Conservation (phyloP, 2,888 invertebrate species). For the Conchocele bisecta region DNA sequence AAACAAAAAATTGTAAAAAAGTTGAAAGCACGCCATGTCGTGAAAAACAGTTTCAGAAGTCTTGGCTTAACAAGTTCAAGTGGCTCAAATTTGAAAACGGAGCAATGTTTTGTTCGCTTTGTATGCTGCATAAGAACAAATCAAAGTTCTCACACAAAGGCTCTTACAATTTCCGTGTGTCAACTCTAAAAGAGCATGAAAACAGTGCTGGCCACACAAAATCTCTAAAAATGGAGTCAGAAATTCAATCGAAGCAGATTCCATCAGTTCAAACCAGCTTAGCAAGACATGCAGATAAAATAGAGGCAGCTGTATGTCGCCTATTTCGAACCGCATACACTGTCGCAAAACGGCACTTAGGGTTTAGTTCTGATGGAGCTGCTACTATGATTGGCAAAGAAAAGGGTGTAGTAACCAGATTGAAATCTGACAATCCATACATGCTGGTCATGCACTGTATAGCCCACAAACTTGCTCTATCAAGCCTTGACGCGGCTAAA, state of each 20-base stretch:
- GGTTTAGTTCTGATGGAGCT: slow-evolving; percentile 38
- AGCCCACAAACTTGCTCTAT: slow-evolving; percentile 31
- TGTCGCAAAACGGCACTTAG: slow-evolving; percentile 30
- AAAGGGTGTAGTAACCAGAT: slow-evolving; percentile 16
- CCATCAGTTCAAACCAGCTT: slow-evolving; percentile 13
- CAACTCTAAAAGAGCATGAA: slow-evolving; percentile 21
- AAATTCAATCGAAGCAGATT: slow-evolving; percentile 19
- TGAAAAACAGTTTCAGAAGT: no score
- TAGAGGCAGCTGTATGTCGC: slow-evolving; percentile 25
- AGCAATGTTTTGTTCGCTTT: no score
- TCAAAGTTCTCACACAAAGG: no score
- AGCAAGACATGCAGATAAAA: slow-evolving; percentile 14
- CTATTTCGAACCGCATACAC: slow-evolving; percentile 31
- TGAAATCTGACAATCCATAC: slow-evolving; percentile 26
- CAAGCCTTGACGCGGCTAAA: slow-evolving; percentile 31
- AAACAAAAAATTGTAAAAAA: no score
- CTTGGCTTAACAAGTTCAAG: no score
- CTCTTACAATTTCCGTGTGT: no score
- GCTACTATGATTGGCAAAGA: slow-evolving; percentile 35
- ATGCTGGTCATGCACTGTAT: slow-evolving; percentile 35
- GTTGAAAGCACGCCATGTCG: no score
- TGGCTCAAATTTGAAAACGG: no score
- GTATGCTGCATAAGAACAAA: no score
- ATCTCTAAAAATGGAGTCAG: slow-evolving; percentile 19
- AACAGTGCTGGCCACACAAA: slow-evolving; percentile 16